Percentiles rank a stretch among this genome's conserved stretches.
phyloP scores from a whole-genome alignment of 2,888 invertebrate genomes.

The Lepidocyrtoides sp. region DNA sequence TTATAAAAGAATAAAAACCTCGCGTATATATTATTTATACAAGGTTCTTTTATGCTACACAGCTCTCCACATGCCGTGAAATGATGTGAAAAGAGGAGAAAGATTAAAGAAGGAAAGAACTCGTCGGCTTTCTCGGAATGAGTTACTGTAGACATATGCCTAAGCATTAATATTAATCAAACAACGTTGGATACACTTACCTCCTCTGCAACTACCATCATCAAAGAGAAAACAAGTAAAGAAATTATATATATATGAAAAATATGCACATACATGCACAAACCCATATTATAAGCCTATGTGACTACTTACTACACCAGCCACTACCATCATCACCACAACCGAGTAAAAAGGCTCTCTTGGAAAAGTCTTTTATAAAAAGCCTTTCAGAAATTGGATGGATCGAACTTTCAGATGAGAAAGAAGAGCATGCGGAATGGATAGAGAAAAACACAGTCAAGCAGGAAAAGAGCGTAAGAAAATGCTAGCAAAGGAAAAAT shows the following conservation, averaged over 20 bases:
- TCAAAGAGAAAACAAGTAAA: conserved; percentile 39
- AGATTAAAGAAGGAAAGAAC: conserved; percentile 78
- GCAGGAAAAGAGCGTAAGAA: conserved; percentile 44
- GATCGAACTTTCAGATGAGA: conserved; percentile 74
- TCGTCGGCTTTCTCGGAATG: conserved; percentile 52
- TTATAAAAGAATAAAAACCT: conserved; percentile 45
- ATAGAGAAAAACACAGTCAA: conserved; percentile 51
- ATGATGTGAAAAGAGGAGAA: conserved; percentile 77
- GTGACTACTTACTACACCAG: background rate
- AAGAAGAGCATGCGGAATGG: conserved; percentile 74
- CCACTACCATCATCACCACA: conserved; percentile 9
- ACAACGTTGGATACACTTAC: conserved; percentile 48
- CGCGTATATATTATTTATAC: conserved; percentile 7
- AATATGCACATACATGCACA: background rate
- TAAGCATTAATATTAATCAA: conserved; percentile 76
- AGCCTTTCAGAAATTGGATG: conserved; percentile 60
- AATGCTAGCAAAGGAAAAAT: conserved; percentile 40
- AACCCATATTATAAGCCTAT: background rate
- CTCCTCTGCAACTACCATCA: conserved; percentile 9
- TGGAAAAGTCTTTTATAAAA: conserved; percentile 64
- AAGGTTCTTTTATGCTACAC: background rate
- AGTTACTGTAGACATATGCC: conserved; percentile 61
- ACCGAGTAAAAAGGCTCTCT: conserved; percentile 61
- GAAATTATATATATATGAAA: background rate
- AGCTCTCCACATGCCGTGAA: conserved; percentile 38